These are phyloP conservation scores for Mus spicilegus DNA, from an alignment of 2,113 vertebrate genomes.

Conservation along the genomic window DNA sequence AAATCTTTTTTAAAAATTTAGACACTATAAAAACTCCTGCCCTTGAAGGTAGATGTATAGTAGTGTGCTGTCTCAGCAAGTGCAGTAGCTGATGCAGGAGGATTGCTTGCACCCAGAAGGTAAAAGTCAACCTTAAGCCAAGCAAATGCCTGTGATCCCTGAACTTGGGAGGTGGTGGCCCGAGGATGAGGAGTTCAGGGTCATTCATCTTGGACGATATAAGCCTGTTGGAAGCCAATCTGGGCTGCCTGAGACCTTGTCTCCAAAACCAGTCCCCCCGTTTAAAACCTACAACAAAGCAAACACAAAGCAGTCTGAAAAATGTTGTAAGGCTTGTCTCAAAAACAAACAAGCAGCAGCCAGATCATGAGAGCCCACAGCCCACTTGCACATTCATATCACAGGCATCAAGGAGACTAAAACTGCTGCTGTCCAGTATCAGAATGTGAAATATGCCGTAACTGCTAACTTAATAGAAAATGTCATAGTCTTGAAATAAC, in stretches of 20 bases:
- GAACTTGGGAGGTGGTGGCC: background rate
- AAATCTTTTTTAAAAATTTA: background rate
- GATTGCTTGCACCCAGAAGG: background rate
- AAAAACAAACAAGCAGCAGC: background rate
- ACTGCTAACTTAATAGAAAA: background rate
- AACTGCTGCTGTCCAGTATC: background rate
- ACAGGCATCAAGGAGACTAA: background rate
- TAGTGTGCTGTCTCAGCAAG: background rate
- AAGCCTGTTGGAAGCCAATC: background rate
- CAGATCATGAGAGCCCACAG: background rate
- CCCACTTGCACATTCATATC: background rate
- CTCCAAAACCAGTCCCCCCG: background rate
- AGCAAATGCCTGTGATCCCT: background rate
- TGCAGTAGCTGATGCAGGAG: background rate
- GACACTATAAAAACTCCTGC: background rate
- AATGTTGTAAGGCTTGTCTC: background rate
- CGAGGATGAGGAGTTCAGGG: background rate
- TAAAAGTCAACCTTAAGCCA: background rate
- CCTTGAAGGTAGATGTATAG: background rate
- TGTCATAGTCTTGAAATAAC: background rate
- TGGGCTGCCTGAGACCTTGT: background rate
- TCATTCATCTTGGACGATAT: background rate
- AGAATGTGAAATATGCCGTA: fast-evolving
- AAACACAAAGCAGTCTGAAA: background rate
- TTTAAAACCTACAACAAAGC: background rate